phyloP scores from a whole-genome alignment of 2,113 vertebrate genomes.

The Sinocyclocheilus grahami region DNA sequence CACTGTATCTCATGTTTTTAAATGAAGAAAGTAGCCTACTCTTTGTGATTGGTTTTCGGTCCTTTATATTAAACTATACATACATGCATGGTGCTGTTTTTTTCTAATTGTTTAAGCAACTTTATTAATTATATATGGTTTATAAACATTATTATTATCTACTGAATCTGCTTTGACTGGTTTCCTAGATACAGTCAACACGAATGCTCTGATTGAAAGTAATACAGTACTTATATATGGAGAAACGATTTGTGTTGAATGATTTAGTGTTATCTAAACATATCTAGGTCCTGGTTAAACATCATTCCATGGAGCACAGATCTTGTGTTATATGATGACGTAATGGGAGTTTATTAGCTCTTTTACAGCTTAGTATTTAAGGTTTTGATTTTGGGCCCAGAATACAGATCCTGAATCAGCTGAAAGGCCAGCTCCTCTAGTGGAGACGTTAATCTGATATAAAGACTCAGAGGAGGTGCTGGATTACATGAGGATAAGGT shows the following conservation, averaged over 20 bases:
- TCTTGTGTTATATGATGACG: not conserved
- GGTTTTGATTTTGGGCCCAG: conserved; percentile 32
- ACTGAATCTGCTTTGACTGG: too few species aligned
- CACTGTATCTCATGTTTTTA: too few species aligned
- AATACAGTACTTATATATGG: not conserved
- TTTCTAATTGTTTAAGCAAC: too few species aligned
- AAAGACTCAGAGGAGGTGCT: conserved; percentile 36
- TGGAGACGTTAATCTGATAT: conserved; percentile 49
- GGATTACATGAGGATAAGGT: conserved; percentile 47
- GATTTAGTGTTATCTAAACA: not conserved
- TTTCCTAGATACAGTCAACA: not conserved
- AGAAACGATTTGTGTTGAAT: not conserved
- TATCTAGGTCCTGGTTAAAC: not conserved
- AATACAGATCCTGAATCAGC: conserved; percentile 42
- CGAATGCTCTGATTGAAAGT: not conserved
- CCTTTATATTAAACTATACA: too few species aligned
- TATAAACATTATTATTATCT: too few species aligned
- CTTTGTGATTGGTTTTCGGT: too few species aligned
- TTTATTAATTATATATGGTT: too few species aligned
- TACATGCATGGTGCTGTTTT: too few species aligned
- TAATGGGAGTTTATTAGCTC: conserved; percentile 6
- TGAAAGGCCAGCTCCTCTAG: conserved; percentile 29
- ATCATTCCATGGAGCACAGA: not conserved
- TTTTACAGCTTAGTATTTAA: not conserved
- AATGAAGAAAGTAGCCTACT: too few species aligned